phyloP scores from a whole-genome alignment of 2,888 invertebrate species.

The Morpho achilles region DNA sequence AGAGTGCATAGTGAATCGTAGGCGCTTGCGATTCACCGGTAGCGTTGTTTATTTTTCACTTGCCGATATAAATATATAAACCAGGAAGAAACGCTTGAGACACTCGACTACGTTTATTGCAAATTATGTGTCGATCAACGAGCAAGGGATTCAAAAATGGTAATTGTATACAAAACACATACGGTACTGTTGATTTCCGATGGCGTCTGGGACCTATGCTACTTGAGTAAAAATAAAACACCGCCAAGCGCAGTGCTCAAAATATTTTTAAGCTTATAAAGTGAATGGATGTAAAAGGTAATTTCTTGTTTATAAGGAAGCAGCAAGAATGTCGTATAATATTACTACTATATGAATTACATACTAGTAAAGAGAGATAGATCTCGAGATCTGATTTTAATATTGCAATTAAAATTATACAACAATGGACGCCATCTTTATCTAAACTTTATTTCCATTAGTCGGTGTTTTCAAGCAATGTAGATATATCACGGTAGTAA shows the following conservation, averaged over 20 bases:
- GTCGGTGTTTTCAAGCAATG: too few relatives aligned
- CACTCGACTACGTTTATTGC: constrained; percentile 46
- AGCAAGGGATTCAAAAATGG: not conserved
- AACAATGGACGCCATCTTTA: too few relatives aligned
- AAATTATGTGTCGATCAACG: constrained; percentile 1
- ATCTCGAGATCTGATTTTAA: too few relatives aligned
- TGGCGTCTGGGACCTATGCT: constrained; percentile 23
- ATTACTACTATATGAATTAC: too few relatives aligned
- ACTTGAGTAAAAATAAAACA: constrained; percentile 21
- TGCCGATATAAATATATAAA: constrained; percentile 73
- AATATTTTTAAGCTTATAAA: not conserved
- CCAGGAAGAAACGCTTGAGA: constrained; percentile 57
- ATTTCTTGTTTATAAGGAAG: too few relatives aligned
- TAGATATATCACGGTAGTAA: too few relatives aligned
- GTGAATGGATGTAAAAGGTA: not conserved
- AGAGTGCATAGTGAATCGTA: constrained; percentile 28
- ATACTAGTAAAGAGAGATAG: too few relatives aligned
- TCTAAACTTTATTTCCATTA: too few relatives aligned
- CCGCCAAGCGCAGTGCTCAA: constrained; percentile 3
- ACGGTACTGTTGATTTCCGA: not conserved
- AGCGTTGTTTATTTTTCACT: constrained; percentile 71
- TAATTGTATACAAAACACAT: constrained; percentile 1
- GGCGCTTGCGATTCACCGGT: constrained; percentile 42
- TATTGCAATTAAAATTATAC: too few relatives aligned
- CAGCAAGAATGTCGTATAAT: too few relatives aligned